phyloP scores from a whole-genome alignment of 2,113 vertebrate species.

The Nanorana parkeri region DNA sequence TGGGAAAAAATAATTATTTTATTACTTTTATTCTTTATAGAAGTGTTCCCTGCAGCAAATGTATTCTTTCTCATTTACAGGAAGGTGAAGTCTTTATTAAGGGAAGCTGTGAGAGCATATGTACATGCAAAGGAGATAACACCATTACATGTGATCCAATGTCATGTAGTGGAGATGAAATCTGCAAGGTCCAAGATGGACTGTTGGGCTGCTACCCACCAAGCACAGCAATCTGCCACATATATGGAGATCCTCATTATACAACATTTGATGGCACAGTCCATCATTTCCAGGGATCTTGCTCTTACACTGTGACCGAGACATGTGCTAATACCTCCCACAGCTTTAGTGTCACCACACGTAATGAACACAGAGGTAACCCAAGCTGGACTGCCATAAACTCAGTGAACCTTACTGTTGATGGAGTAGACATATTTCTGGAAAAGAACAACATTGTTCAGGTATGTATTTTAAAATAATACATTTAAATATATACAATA shows the following conservation, averaged over 20 bases:
- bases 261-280: conserved; percentile 73
- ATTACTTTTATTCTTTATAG: background rate
- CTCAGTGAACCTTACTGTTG: conserved; percentile 72
- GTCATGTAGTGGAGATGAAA: conserved; percentile 66
- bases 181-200: conserved; percentile 71
- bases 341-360: conserved; percentile 71
- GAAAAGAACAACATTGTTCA: conserved; percentile 69
- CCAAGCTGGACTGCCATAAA: conserved; percentile 73
- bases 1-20: background rate
- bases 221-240: conserved; percentile 69
- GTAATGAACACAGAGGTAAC: conserved; percentile 70
- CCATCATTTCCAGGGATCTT: conserved; percentile 75
- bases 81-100: conserved; percentile 68
- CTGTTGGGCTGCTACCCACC: conserved; percentile 70
- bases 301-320: conserved; percentile 76
- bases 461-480: conserved; percentile 72
- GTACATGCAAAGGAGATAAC: conserved; percentile 69
- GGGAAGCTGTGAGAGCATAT: conserved; percentile 67
- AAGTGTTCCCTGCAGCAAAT: too few relatives aligned
- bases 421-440: conserved; percentile 71
- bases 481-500: too few relatives aligned
- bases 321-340: conserved; percentile 71
- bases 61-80: conserved; percentile 60
- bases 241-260: conserved; percentile 79
- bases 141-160: conserved; percentile 63